Conservation (phyloP, 2,797 vertebrate genomes). For the Novumbra hubbsi region DNA sequence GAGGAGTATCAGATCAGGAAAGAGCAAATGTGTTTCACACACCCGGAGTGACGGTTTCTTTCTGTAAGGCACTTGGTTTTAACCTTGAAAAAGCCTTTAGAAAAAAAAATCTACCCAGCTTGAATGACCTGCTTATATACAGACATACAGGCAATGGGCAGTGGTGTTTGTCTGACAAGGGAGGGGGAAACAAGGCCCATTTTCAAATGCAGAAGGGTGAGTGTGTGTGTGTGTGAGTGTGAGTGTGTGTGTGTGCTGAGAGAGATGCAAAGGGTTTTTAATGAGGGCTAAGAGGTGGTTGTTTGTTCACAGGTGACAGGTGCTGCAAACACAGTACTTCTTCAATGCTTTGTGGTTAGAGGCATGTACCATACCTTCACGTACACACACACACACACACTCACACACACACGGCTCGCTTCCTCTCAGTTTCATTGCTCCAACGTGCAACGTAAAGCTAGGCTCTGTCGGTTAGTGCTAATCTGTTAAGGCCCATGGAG, state of each 20-base stretch:
- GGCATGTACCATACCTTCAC: neutral
- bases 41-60: neutral
- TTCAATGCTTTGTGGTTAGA: slow-evolving; percentile 17
- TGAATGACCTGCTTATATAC: neutral
- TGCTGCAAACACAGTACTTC: slow-evolving; percentile 32
- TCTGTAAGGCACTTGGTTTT: neutral
- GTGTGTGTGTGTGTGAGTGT: neutral
- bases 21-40: neutral
- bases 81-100: neutral
- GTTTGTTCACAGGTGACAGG: slow-evolving; percentile 14
- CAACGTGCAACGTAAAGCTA: too few species aligned
- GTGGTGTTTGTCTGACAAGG: neutral
- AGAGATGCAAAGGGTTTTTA: neutral
- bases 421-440: too few species aligned
- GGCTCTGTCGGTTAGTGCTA: too few species aligned
- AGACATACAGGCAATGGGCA: neutral
- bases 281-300: neutral
- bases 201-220: neutral
- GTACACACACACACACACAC: slow-evolving; percentile 2
- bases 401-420: neutral
- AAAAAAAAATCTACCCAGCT: neutral
- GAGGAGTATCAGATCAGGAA: neutral
- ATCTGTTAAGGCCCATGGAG: neutral
- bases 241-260: neutral
- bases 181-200: neutral